Conservation (phyloP, 2,113 vertebrate genomes). For the Gallinago undulata region DNA sequence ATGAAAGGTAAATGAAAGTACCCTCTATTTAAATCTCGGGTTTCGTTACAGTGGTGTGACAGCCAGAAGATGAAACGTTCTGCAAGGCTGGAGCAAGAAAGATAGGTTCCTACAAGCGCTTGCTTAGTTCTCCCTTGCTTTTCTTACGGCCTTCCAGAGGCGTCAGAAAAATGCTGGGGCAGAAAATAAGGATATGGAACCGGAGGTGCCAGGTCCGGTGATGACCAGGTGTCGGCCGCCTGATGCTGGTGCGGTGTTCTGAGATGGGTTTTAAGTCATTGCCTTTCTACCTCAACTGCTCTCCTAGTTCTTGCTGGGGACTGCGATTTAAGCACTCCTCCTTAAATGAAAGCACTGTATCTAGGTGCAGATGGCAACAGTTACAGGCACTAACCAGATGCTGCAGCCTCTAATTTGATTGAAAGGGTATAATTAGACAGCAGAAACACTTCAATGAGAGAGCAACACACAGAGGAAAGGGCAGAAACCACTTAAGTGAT, state of each 20-base stretch:
- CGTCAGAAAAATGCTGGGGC: background rate
- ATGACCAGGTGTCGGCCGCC: background rate
- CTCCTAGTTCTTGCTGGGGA: constrained; percentile 40
- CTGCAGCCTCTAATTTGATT: constrained; percentile 95
- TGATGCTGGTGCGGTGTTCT: background rate
- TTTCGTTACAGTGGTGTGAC: background rate
- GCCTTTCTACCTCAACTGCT: constrained; percentile 41
- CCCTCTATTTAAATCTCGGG: background rate
- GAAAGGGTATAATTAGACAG: constrained; percentile 97
- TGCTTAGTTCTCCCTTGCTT: background rate
- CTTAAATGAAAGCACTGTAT: constrained; percentile 74
- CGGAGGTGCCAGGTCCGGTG: background rate
- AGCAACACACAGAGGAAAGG: constrained; percentile 76
- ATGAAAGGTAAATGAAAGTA: background rate
- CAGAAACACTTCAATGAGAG: constrained; percentile 90
- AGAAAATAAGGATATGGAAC: background rate
- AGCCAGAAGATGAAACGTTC: background rate
- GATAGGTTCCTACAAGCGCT: background rate
- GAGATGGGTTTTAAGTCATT: constrained; percentile 62
- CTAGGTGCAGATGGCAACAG: constrained; percentile 94
- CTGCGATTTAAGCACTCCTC: constrained; percentile 72
- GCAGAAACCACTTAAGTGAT: constrained; percentile 84
- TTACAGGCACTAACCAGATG: constrained; percentile 92
- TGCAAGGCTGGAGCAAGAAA: background rate
- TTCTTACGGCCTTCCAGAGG: background rate